Base-by-base conservation (phyloP, 2,113 vertebrate genomes). In the Passer montanus region DNA sequence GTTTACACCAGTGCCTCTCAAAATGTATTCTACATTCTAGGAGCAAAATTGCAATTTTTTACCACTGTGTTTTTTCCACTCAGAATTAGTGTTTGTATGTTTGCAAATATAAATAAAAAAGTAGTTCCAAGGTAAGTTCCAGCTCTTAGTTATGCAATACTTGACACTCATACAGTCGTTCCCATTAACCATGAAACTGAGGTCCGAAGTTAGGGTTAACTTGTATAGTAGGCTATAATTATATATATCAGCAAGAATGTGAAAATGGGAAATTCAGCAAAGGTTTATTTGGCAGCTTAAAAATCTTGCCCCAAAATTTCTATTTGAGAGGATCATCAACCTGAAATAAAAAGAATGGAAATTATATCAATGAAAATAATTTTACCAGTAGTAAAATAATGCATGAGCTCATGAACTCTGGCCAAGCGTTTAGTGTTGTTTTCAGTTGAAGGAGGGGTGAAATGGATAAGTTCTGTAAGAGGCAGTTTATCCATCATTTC, bases 301-400 rank as follows among this genome's bases (percentile, higher is more conserved):
- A 90, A 78, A 73, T 35, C 23, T 66, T 62, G 30, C 35, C 27
- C 30, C 21, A 9, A 37, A 39, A 80, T 63, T 73, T 23, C 20
- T 83, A 73, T 50, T 69, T 87, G 50, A 89, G n/a, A 73, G 60
- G 33, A 39, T 47, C 31, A 80, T 41, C 31, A 31, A 35, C 6
- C 35, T 72, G 68, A 84, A 44, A 79, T 39, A 69, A 43, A 81
- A 33, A 44, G 60, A 31, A 49, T 26, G 10, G 13, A 53, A 87
- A 22, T 67, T n/a, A 7, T 52, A 80, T 62, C 17, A 83, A 53
- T 80, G 64, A 85, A 46, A 84, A 55, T 37, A 4, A 63, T 58
- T 79, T 98, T 93, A 99, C 99, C 99, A 35, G 95, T 97, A 24
- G 98, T 98, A 94, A 98, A 99, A 96, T 98, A 98, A 94, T 98